Conservation (phyloP, 2,113 vertebrate genomes). For the Nerophis lumbriciformis region DNA sequence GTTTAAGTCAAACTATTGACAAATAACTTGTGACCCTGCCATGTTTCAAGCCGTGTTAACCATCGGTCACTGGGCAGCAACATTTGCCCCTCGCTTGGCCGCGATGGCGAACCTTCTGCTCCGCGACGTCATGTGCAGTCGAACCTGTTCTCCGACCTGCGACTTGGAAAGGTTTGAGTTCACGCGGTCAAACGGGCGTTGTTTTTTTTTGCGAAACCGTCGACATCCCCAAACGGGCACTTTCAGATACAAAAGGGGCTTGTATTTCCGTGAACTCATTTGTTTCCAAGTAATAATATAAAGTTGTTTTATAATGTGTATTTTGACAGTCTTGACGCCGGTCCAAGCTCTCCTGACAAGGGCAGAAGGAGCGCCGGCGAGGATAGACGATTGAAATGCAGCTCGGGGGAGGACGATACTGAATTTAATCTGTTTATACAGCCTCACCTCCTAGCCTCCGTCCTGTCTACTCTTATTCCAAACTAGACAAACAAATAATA, state of each 20-base stretch:
- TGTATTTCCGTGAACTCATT: background rate
- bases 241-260: background rate
- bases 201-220: slow-evolving; percentile 1
- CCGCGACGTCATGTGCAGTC: slow-evolving; percentile 32
- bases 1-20: background rate
- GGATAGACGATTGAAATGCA: slow-evolving; percentile 43
- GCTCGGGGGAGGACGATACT: slow-evolving; percentile 41
- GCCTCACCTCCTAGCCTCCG: slow-evolving; percentile 43
- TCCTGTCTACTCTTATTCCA: slow-evolving; percentile 50
- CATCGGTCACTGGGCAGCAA: slow-evolving; percentile 22
- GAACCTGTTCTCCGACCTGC: slow-evolving; percentile 31
- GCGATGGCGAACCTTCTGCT: slow-evolving; percentile 41
- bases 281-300: background rate
- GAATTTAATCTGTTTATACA: slow-evolving; percentile 65
- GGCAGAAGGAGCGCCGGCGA: slow-evolving; percentile 14
- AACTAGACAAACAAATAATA: slow-evolving; percentile 45
- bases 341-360: slow-evolving; percentile 22
- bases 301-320: background rate
- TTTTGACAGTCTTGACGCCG: background rate
- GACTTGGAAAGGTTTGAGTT: slow-evolving; percentile 36
- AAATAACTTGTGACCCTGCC: slow-evolving; percentile 13
- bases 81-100: slow-evolving; percentile 48
- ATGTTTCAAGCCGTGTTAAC: slow-evolving; percentile 21
- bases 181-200: slow-evolving; percentile 17
- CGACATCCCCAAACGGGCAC: background rate